These are phyloP conservation scores for Bos taurus DNA, from an alignment of 2,113 vertebrate species.

Conservation along the genomic window ARS-UCD2.0 NC_037338.1:94210001-94210500, in stretches of 20 bases:
- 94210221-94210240: not conserved
- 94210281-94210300: not conserved
- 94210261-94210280: not conserved
- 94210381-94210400: not conserved
- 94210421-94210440: slow-evolving; percentile 13
- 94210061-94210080: not conserved
- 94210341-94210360: not conserved
- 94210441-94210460: slow-evolving; percentile 18
- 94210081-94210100: slow-evolving; percentile 16
- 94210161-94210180: not conserved
- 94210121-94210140: not conserved
- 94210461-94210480: slow-evolving; percentile 13
- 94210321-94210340: not conserved
- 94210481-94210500: not conserved
- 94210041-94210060: slow-evolving; percentile 2
- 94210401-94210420: not conserved
- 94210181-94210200: not conserved
- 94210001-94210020: not conserved
- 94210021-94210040: not conserved
- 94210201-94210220: not conserved
- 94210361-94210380: not conserved
- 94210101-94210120: not conserved
- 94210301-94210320: slow-evolving; percentile 1
- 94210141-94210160: not conserved
- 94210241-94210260: slow-evolving; percentile 11